Conservation (phyloP, 2,113 vertebrate genomes). For the Cephalopterus ornatus region DNA sequence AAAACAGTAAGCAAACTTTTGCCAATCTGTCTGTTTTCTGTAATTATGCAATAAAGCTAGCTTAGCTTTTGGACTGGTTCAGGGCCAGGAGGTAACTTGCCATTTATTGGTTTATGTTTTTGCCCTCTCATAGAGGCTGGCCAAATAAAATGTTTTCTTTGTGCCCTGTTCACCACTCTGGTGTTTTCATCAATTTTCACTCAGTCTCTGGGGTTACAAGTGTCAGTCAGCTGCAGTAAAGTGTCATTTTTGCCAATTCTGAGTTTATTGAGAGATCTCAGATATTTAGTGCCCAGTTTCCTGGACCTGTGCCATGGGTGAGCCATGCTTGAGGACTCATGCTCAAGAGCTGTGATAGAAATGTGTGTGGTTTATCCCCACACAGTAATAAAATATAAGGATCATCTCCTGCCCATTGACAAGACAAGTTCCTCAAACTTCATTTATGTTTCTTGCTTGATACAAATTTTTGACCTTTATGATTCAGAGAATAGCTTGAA, state of each 20-base stretch:
- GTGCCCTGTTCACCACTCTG: neutral
- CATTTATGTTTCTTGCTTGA: neutral
- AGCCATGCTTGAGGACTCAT: rapidly evolving
- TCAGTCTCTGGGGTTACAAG: neutral
- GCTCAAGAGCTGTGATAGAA: neutral
- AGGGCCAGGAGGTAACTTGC: neutral
- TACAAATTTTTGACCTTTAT: neutral
- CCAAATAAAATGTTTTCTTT: neutral
- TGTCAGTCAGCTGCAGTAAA: neutral
- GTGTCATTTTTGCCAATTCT: neutral
- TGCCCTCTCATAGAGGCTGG: neutral
- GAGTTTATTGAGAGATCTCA: neutral
- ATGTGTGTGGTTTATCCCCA: neutral
- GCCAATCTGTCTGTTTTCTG: neutral
- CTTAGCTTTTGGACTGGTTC: neutral
- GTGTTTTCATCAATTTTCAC: neutral
- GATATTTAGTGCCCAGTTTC: neutral
- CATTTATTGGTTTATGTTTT: neutral
- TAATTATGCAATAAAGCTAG: neutral
- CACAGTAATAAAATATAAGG: neutral
- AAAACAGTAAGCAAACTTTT: neutral
- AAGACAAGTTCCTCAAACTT: neutral
- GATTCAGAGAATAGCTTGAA: neutral
- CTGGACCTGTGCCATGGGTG: neutral
- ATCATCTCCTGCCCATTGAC: neutral